Percentiles rank a stretch among this genome's conserved stretches.
Conservation (phyloP, 2,797 vertebrate genomes). For the Rhinogobio ventralis region DNA sequence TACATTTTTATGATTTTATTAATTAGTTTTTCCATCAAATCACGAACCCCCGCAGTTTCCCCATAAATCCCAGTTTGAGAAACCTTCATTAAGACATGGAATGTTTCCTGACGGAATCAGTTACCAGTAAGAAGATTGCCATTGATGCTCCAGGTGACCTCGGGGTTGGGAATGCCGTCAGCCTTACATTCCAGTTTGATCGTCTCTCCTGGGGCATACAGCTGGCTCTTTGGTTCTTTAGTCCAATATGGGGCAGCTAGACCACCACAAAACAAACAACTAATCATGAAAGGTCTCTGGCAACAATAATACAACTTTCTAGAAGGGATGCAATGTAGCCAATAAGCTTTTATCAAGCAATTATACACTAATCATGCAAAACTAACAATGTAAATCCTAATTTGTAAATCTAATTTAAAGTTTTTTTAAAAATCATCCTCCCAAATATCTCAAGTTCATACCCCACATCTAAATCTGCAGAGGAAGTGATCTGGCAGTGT, state of each 20-base stretch:
- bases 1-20: neutral
- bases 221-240: constrained; percentile 80
- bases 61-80: neutral
- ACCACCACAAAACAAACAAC: constrained; percentile 25
- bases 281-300: neutral
- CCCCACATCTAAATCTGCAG: neutral
- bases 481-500: neutral
- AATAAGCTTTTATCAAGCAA: constrained; percentile 5
- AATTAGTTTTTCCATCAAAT: neutral
- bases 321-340: neutral
- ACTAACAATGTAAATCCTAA: neutral
- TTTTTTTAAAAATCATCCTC: neutral
- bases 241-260: constrained; percentile 90
- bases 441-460: neutral
- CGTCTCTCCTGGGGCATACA: constrained; percentile 86
- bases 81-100: neutral
- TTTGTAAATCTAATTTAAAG: neutral
- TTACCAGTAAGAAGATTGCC: constrained; percentile 80
- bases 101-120: constrained; percentile 9
- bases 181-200: constrained; percentile 85
- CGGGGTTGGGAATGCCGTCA: constrained; percentile 85
- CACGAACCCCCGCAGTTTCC: neutral
- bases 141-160: constrained; percentile 86
- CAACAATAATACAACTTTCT: neutral
- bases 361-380: neutral